Percentiles rank a stretch among this genome's conserved stretches.
Evolutionary conservation across 1,140 invertebrate species (phyloP).

Genomic region (Saxidomus purpurata): DNA sequence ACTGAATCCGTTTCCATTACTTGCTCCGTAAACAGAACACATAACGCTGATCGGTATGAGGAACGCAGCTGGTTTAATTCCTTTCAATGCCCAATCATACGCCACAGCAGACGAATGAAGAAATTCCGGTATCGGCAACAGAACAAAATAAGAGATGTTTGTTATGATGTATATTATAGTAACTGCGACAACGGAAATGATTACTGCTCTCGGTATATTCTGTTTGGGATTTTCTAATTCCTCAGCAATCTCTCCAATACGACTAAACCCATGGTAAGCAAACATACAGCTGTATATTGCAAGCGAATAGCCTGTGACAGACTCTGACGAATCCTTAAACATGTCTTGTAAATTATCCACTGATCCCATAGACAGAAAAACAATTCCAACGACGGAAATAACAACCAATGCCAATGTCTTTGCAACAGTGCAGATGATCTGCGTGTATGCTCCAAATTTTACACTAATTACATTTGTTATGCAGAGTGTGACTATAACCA

Average conservation of each 20-base stretch:
- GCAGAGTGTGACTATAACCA: conserved; percentile 55
- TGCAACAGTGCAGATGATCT: conserved; percentile 44
- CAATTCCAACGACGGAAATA: conserved; percentile 42
- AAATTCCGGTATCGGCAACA: conserved; percentile 84
- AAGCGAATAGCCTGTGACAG: conserved; percentile 21
- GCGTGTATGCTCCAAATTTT: conserved; percentile 21
- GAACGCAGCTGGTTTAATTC: not conserved
- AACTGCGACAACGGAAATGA: conserved; percentile 85
- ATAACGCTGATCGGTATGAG: conserved; percentile 41
- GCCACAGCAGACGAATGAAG: conserved; percentile 86
- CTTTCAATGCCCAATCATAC: conserved; percentile 87
- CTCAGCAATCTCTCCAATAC: conserved; percentile 53
- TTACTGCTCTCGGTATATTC: conserved; percentile 86
- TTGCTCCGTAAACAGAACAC: conserved; percentile 39
- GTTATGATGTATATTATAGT: conserved; percentile 85
- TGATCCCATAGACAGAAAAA: conserved; percentile 24
- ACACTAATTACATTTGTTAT: conserved; percentile 39
- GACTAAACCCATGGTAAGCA: conserved; percentile 48
- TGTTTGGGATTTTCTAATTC: conserved; percentile 62
- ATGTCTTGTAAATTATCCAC: not conserved
- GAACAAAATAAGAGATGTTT: conserved; percentile 86
- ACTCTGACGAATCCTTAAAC: conserved; percentile 11
- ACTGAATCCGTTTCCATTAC: conserved; percentile 22
- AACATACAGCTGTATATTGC: conserved; percentile 58
- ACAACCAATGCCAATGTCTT: conserved; percentile 23